Conservation (phyloP, 2,113 vertebrate genomes). For the Henicopernis longicauda region DNA sequence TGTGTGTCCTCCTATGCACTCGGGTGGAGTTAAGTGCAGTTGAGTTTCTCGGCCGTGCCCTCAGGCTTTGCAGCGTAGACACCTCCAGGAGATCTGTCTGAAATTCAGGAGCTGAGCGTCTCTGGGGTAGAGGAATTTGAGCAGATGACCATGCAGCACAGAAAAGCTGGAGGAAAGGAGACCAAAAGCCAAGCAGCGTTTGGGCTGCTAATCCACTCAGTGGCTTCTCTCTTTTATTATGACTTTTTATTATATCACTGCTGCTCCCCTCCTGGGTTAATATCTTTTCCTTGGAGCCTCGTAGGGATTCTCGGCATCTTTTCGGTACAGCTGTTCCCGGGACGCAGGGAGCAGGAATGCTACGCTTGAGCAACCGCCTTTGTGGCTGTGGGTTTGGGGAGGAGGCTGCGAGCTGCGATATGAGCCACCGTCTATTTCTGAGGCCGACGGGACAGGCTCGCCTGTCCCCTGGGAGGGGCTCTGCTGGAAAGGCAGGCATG, state of each 20-base stretch:
- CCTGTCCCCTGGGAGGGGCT: not conserved
- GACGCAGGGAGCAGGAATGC: conserved; percentile 40
- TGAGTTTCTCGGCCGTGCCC: not conserved
- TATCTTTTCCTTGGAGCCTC: conserved; percentile 63
- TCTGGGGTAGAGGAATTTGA: not conserved
- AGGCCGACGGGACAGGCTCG: not conserved
- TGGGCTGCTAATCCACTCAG: conserved; percentile 51
- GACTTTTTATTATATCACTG: conserved; percentile 37
- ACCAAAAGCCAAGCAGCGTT: conserved; percentile 60
- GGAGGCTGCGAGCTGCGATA: not conserved
- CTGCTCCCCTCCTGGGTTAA: conserved; percentile 53
- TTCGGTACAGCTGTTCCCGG: conserved; percentile 56
- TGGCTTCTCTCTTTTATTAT: conserved; percentile 30
- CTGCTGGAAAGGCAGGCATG: not conserved
- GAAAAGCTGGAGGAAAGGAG: conserved; percentile 41
- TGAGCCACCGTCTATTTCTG: not conserved
- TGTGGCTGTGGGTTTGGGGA: not conserved
- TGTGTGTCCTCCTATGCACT: not conserved
- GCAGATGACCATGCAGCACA: not conserved
- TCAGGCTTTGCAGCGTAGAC: not conserved
- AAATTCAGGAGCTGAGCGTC: not conserved
- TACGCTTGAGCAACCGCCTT: conserved; percentile 7
- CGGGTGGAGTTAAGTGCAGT: accelerated
- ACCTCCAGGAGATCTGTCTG: not conserved
- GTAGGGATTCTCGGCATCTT: conserved; percentile 55